Percentiles rank a stretch among this genome's conserved stretches.
phyloP scores from a whole-genome alignment of 2,113 vertebrate genomes.

The Gopherus evgoodei region DNA sequence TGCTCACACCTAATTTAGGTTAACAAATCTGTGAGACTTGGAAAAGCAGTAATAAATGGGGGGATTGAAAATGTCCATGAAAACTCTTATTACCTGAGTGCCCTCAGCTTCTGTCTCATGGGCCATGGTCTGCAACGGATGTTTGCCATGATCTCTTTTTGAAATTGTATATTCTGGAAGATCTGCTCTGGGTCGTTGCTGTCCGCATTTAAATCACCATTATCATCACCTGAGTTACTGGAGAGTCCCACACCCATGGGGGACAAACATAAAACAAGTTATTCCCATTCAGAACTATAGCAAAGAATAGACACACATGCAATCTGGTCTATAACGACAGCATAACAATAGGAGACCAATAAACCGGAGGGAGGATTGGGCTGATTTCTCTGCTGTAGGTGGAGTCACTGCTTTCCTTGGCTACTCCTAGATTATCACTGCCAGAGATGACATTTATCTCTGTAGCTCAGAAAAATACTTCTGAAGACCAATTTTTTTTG shows the following conservation, averaged over 20 bases:
- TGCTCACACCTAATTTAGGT: accelerated
- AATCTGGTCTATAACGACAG: neutral
- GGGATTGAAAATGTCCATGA: accelerated
- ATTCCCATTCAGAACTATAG: neutral
- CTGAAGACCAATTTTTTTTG: neutral
- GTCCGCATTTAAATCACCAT: constrained; percentile 84
- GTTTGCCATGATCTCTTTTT: constrained; percentile 95
- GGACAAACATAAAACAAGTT: constrained; percentile 13
- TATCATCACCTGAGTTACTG: constrained; percentile 90
- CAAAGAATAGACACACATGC: neutral
- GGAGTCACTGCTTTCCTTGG: neutral
- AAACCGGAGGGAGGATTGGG: neutral
- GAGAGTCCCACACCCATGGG: neutral
- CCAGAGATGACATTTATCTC: neutral
- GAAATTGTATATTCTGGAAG: constrained; percentile 98
- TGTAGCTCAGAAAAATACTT: neutral
- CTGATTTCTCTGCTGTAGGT: neutral
- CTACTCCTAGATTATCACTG: neutral
- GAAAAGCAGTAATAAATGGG: neutral
- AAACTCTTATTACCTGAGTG: constrained; percentile 82
- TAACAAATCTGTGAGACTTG: neutral
- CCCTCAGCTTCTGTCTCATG: constrained; percentile 94
- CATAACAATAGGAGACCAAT: accelerated
- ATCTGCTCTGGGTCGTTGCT: constrained; percentile 93
- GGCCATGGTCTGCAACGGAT: constrained; percentile 94